Conservation (phyloP, 2,113 vertebrate species). For the Sturnus vulgaris region DNA sequence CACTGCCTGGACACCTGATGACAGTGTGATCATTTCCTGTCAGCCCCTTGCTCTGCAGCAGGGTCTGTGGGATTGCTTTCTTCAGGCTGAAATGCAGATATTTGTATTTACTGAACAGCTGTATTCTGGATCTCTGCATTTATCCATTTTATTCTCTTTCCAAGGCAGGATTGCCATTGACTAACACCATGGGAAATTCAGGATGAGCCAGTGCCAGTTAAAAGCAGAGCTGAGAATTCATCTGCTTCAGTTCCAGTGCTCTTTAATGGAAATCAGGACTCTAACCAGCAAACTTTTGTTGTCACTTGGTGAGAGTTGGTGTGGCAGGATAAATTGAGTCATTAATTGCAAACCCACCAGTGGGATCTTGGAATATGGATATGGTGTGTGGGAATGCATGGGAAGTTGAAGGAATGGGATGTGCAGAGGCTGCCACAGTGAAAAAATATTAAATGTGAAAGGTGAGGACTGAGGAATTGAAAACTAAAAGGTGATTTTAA, state of each 20-base stretch:
- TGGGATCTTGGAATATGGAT: background rate
- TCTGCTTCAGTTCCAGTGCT: constrained; percentile 5
- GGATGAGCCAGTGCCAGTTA: background rate
- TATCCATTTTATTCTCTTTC: background rate
- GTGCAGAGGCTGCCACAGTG: background rate
- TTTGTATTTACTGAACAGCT: background rate
- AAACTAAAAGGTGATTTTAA: background rate
- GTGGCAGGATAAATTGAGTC: constrained; percentile 22
- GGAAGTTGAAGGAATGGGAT: background rate
- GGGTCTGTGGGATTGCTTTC: background rate
- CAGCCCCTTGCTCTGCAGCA: background rate
- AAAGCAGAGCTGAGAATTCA: background rate
- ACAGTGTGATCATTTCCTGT: background rate
- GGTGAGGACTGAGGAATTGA: background rate
- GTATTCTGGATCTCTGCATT: background rate
- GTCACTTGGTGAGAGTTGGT: background rate
- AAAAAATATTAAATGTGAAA: background rate
- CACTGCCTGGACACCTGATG: background rate
- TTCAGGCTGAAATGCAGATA: background rate
- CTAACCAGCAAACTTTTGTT: background rate
- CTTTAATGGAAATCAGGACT: constrained; percentile 2
- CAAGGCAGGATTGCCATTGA: background rate
- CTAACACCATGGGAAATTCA: background rate
- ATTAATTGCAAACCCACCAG: constrained; percentile 8
- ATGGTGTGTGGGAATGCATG: background rate